These are phyloP conservation scores for Agrochola macilenta DNA, from an alignment of 2,888 invertebrate genomes.

Conservation along the genomic window DNA sequence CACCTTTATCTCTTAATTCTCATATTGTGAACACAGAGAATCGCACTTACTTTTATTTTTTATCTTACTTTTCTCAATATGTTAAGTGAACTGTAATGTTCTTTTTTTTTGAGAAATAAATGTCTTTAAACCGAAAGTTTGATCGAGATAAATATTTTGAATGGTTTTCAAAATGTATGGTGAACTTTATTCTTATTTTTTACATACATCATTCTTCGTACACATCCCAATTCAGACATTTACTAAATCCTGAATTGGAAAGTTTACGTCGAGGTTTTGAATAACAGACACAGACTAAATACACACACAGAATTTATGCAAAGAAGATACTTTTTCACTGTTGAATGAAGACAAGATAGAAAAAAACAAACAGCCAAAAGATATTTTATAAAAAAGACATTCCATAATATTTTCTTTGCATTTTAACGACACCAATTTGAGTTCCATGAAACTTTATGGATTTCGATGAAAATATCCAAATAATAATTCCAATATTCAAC, in stretches of 20 bases:
- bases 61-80: no score
- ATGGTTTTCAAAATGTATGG: constrained; percentile 20
- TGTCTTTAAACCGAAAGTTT: no score
- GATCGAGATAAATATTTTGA: not conserved
- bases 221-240: constrained; percentile 23
- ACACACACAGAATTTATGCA: constrained; percentile 49
- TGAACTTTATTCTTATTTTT: not conserved
- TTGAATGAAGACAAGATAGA: not conserved
- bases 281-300: constrained; percentile 51
- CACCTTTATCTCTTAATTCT: no score
- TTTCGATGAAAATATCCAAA: constrained; percentile 22
- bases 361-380: not conserved
- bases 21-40: no score
- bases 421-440: constrained; percentile 12
- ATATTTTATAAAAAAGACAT: not conserved
- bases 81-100: no score
- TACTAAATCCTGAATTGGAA: constrained; percentile 18
- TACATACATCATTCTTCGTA: constrained; percentile 7
- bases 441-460: constrained; percentile 30
- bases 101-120: no score
- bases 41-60: no score
- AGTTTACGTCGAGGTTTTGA: not conserved
- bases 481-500: constrained; percentile 56
- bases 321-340: constrained; percentile 46
- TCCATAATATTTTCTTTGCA: constrained; percentile 45